Conservation (phyloP, 2,888 invertebrate species). For the Drosophila acutilabella region DNA sequence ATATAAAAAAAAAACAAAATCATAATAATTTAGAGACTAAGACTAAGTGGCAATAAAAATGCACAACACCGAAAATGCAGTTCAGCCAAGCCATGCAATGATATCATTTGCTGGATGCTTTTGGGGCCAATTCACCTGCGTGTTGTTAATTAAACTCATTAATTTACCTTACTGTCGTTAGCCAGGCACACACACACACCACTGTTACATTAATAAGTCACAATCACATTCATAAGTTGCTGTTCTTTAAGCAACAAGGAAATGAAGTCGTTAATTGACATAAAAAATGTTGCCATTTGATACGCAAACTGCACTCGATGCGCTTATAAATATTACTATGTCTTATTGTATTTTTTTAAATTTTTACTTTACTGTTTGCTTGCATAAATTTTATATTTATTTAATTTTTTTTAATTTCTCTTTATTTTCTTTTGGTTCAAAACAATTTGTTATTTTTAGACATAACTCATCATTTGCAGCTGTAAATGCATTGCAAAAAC, state of each 20-base stretch:
- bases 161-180: slow-evolving; percentile 65
- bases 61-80: slow-evolving; percentile 60
- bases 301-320: slow-evolving; percentile 80
- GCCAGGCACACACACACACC: slow-evolving; percentile 9
- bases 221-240: slow-evolving; percentile 19
- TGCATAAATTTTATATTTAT: background rate
- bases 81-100: slow-evolving; percentile 61
- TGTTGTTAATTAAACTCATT: slow-evolving; percentile 76
- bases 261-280: slow-evolving; percentile 65
- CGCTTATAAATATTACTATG: background rate
- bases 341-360: slow-evolving; percentile 13
- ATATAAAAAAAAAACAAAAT: slow-evolving; percentile 12
- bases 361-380: slow-evolving; percentile 4
- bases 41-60: slow-evolving; percentile 78
- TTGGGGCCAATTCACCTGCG: slow-evolving; percentile 56
- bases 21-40: slow-evolving; percentile 39
- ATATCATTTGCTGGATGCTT: slow-evolving; percentile 58
- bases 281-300: slow-evolving; percentile 30
- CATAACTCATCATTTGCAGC: slow-evolving; percentile 39
- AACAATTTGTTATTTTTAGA: slow-evolving; percentile 61
- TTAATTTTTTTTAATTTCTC: background rate
- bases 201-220: slow-evolving; percentile 19
- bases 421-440: slow-evolving; percentile 19
- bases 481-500: slow-evolving; percentile 24
- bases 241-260: slow-evolving; percentile 67